Base-by-base conservation (phyloP, 2,113 vertebrate species). In the Indicator maculatus region DNA sequence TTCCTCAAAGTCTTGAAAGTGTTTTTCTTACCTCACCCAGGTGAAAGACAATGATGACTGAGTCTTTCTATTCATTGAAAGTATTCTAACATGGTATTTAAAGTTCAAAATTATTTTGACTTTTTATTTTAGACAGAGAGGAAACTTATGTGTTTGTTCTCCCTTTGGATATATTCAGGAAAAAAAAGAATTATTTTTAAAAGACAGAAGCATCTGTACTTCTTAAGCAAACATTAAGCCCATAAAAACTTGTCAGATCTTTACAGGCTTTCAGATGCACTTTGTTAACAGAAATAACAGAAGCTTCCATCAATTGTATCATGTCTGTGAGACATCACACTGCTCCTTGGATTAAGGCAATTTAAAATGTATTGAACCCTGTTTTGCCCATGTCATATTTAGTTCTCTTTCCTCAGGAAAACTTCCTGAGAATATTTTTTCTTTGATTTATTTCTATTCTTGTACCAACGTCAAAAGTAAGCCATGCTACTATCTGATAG, bases 321-420 rank as follows among this genome's bases (percentile, higher is more conserved):
- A 0, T 70, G 73, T 58, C 33, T 86, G 58, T 73, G 71, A 93
- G 45, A 67, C 44, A 47, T 60, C 80, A 72, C 6, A 23, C 52
- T 88, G 45, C 53, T 93, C 81, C 86, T 83, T 88, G 69, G 74
- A 93, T 89, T 89, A 93, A 87, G 53, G 41, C 84, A 70, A 91
- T 93, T 89, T 93, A 79, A 96, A 94, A 82, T 67, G 4, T 73
- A 93, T 55, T 83, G 83, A 93, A 73, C 33, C 36, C 20, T 93
- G 14, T 31, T 90, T 93, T 93, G 23, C 14, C 24, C 10, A 36
- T 91, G 71, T 90, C 59, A 64, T 71, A 70, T 80, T 92, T 66
- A 88, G 55, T 24, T 82, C 38, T 53, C 23, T 90, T 84, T 92
- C 36, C 24, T 45, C 21, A 61, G 75, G 17, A 66, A 31, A 66